Percentiles rank a stretch among this genome's conserved stretches.
Conservation (phyloP, 2,113 vertebrate species). For the Promerops cafer region DNA sequence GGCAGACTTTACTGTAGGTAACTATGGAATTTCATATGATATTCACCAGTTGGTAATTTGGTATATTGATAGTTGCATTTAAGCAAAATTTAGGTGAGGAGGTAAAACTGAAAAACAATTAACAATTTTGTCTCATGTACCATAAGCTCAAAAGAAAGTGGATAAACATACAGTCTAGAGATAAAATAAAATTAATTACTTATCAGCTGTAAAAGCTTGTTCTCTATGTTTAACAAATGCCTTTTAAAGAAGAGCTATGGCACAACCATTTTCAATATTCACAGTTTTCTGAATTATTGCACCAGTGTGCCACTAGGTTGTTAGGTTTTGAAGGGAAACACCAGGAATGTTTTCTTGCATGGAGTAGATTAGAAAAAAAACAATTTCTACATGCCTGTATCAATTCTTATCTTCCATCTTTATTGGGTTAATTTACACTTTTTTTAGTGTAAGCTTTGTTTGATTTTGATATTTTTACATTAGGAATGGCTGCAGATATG, state of each 20-base stretch:
- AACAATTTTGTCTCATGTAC: background rate
- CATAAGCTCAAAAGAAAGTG: background rate
- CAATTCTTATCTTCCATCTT: background rate
- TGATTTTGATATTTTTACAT: conserved; percentile 1
- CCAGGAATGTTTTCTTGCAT: background rate
- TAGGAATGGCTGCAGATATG: background rate
- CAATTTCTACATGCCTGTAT: background rate
- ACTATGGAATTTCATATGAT: background rate
- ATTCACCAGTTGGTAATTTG: background rate
- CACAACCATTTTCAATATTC: background rate
- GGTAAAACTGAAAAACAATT: background rate
- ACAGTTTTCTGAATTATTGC: background rate
- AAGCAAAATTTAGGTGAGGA: background rate
- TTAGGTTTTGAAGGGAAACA: background rate
- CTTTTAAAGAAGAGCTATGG: background rate
- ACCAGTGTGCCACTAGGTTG: background rate
- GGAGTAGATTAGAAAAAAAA: background rate
- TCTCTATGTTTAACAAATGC: background rate
- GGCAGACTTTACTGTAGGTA: background rate
- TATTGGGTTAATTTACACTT: background rate
- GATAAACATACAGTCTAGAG: background rate
- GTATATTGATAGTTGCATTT: background rate
- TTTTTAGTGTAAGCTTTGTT: background rate
- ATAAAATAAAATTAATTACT: background rate
- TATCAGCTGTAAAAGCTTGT: background rate